phyloP scores from a whole-genome alignment of 2,797 vertebrate species.

The Sibirionetta formosa region DNA sequence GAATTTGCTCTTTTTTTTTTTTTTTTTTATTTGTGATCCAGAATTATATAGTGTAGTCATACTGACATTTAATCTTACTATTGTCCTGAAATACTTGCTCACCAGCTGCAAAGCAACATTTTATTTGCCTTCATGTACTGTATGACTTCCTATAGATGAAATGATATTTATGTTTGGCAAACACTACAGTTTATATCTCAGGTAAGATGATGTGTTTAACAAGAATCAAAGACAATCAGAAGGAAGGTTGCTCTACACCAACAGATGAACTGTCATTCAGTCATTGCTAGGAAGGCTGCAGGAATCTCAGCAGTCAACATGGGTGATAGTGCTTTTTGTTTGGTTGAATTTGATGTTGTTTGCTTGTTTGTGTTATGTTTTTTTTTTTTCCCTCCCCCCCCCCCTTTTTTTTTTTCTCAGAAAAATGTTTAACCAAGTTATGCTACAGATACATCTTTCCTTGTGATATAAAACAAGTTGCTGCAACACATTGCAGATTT shows the following conservation, averaged over 20 bases:
- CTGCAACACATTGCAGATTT: not conserved
- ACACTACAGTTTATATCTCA: conserved; percentile 13
- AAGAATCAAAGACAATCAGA: conserved; percentile 37
- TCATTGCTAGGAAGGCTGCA: not conserved
- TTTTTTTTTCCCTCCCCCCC: not conserved
- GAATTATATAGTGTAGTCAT: conserved; percentile 44
- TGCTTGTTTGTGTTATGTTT: not conserved
- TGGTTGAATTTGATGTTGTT: not conserved
- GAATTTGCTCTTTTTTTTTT: conserved; percentile 10
- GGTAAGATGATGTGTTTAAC: not conserved
- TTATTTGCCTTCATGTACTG: not conserved
- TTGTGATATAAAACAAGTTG: not conserved
- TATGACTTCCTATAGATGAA: conserved; percentile 5
- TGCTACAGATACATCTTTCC: not conserved
- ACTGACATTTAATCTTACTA: conserved; percentile 57
- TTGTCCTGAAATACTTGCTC: conserved; percentile 35
- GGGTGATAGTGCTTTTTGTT: not conserved
- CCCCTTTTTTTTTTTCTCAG: not conserved
- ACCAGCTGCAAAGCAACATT: conserved; percentile 33
- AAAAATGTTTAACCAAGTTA: not conserved
- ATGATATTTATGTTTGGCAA: conserved; percentile 28
- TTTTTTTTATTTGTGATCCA: conserved; percentile 25
- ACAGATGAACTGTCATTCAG: not conserved
- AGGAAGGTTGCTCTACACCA: conserved; percentile 15
- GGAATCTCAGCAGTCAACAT: not conserved